Evolutionary conservation across 2,888 invertebrate genomes (phyloP), one percentile per base, ranked within the genome.

Genomic region (Nephrotoma guestfalica): DNA sequence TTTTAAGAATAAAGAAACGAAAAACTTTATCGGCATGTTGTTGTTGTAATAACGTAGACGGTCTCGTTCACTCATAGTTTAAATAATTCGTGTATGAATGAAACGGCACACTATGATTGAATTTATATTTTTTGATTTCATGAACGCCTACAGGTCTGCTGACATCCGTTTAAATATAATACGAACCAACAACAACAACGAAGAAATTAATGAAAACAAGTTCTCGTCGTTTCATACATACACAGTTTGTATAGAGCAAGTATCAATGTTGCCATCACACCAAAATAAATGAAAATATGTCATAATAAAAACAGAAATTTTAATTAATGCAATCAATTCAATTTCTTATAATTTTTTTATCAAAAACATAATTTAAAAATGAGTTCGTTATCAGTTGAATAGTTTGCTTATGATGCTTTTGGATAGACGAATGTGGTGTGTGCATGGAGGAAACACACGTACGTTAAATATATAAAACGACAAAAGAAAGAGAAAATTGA

Each of bases 91-190:
- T 71, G 71, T 71, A 9, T 2, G 30, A 71, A 71, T 11, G 30
- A 71, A 71, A 71, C 71, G 71, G 30, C 7, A n/a, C 9, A 4
- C 7, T 71, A 11, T 30, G 71, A 71, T 71, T 30, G 71, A 51
- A 57, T 18, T 18, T 71, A 30, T 71, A 43, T 9, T 9, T 71
- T 71, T 71, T 30, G 18, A 71, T 71, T 30, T 87, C 86, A 87
- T 87, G 87, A 87, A 88, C 88, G 88, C 88, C 88, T 88, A 88
- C 88, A 87, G 88, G 85, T 90, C 90, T 90, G 93, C 90, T 90
- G 93, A 94, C 94, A 94, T 94, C 94, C 94, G 94, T 94, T 94
- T 87, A 85, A 83, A 42, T 93, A 93, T 93, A 71, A 71, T 71
- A 71, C 71, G 30, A 71, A 9, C 7, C 71, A 71, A 93, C 94